Conservation (phyloP, 2,888 invertebrate genomes). For the Ceramica pisi region DNA sequence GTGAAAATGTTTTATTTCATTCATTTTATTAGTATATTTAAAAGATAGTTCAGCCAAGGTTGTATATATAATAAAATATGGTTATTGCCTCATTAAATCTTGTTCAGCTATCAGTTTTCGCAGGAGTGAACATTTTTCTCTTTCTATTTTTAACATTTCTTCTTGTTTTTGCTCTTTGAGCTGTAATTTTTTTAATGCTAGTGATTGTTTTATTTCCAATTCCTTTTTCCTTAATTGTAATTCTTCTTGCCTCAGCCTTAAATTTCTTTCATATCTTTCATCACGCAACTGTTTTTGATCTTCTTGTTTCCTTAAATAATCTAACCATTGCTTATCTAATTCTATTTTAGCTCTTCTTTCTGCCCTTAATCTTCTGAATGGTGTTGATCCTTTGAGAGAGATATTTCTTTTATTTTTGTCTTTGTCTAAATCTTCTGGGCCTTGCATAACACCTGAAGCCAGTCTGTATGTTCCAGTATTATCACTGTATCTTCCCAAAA, state of each 20-base stretch:
- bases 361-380: slow-evolving; percentile 78
- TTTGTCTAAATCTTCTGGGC: slow-evolving; percentile 70
- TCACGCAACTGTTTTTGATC: slow-evolving; percentile 77
- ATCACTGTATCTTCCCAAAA: slow-evolving; percentile 76
- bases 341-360: slow-evolving; percentile 81
- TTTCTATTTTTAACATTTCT: slow-evolving; percentile 81
- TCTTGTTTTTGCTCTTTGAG: slow-evolving; percentile 82
- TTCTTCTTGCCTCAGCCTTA: slow-evolving; percentile 80
- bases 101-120: slow-evolving; percentile 75
- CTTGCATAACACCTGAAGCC: slow-evolving; percentile 77
- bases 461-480: slow-evolving; percentile 77
- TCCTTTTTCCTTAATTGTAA: slow-evolving; percentile 79
- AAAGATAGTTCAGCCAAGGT: slow-evolving; percentile 19
- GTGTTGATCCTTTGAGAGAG: slow-evolving; percentile 70
- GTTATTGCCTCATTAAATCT: slow-evolving; percentile 64
- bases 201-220: slow-evolving; percentile 80
- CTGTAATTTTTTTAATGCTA: slow-evolving; percentile 80
- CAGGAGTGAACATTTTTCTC: slow-evolving; percentile 80
- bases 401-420: slow-evolving; percentile 72
- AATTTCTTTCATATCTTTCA: slow-evolving; percentile 79
- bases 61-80: slow-evolving; percentile 27
- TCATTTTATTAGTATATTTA: slow-evolving; percentile 24
- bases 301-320: slow-evolving; percentile 80
- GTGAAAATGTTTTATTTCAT: slow-evolving; percentile 20
- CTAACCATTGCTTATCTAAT: slow-evolving; percentile 82